Base-by-base conservation (phyloP, 2,888 invertebrate genomes). In the Eilema caniola region DNA sequence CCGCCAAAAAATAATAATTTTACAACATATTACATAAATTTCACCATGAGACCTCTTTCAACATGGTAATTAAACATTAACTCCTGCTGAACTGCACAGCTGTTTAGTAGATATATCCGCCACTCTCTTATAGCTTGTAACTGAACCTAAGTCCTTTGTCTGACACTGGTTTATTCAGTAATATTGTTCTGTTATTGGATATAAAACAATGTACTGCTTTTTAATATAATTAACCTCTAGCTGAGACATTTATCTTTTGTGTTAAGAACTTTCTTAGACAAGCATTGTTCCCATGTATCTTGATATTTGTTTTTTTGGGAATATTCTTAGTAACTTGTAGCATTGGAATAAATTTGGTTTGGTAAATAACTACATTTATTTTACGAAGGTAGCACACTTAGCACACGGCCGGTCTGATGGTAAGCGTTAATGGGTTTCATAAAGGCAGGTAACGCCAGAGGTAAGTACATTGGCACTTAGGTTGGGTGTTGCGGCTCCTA, bases 171-270 rank as follows among this genome's bases (percentile, higher is more conserved):
- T 85, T 79, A 72, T 77, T 75, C 70, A 74, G 74, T 82, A 81
- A 84, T 85, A 83, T 82, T 76, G 81, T 84, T 85, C 78, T 75
- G 73, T 82, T 83, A 83, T 80, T 79, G 79, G 76, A 81, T 72
- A 80, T 79, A 79, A 82, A 83, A 80, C 81, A 81, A 81, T 77
- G 73, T 76, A 76, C 70, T 75, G 72, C n/a, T 67, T 79, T 84
- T 79, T 81, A 85, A 81, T 81, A 79, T 81, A 77, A 84, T 84
- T 83, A 83, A 76, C 75, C 66, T 41, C 63, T 31, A 70, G 56
- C 70, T 66, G 71, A 73, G 66, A 80, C 69, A 64, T 63, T 75
- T 71, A 75, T 80, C 65, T 71, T 69, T 37, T 23, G 23, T 66
- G 56, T 60, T 69, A 70, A 63, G 70, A 75, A 66, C 69, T 72